Percentiles rank a stretch among this genome's conserved stretches.
Evolutionary conservation across 2,797 vertebrate genomes (phyloP).

Genomic region (Dryobates pubescens): DNA sequence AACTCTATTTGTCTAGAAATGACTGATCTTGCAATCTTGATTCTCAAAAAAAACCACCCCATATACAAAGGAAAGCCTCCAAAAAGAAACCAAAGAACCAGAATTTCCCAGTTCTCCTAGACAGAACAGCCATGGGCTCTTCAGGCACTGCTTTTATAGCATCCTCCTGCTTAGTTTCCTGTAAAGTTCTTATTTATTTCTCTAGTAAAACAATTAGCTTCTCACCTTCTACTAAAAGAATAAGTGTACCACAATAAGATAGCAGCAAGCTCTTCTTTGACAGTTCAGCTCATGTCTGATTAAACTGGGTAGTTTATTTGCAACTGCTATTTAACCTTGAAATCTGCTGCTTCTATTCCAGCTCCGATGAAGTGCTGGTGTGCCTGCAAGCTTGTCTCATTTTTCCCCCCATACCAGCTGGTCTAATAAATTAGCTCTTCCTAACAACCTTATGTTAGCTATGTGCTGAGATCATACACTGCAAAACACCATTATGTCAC

Average conservation of each 20-base stretch:
- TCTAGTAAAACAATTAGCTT: not conserved
- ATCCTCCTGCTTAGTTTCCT: not conserved
- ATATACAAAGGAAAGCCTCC: not conserved
- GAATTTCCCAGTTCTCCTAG: not conserved
- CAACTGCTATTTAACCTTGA: constrained; percentile 65
- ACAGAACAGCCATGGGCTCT: not conserved
- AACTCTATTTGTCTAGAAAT: not conserved
- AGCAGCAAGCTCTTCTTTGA: constrained; percentile 1
- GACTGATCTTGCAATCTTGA: not conserved
- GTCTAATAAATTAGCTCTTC: constrained; percentile 70
- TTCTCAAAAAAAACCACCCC: not conserved
- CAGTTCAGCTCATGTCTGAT: not conserved
- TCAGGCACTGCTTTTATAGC: not conserved
- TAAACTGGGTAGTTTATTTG: constrained; percentile 2
- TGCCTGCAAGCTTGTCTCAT: constrained; percentile 59
- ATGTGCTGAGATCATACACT: constrained; percentile 23
- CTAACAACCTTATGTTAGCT: constrained; percentile 18
- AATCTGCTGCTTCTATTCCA: constrained; percentile 66
- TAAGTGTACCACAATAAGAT: not conserved
- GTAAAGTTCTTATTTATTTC: not conserved
- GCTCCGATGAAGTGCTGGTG: constrained; percentile 40
- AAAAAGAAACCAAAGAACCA: not conserved
- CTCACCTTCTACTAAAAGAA: not conserved
- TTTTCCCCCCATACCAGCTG: constrained; percentile 62
- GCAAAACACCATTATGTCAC: not conserved